Percentiles rank a stretch among this genome's conserved stretches.
Conservation (phyloP, 2,797 vertebrate genomes). For the Acropternis orthonyx region DNA sequence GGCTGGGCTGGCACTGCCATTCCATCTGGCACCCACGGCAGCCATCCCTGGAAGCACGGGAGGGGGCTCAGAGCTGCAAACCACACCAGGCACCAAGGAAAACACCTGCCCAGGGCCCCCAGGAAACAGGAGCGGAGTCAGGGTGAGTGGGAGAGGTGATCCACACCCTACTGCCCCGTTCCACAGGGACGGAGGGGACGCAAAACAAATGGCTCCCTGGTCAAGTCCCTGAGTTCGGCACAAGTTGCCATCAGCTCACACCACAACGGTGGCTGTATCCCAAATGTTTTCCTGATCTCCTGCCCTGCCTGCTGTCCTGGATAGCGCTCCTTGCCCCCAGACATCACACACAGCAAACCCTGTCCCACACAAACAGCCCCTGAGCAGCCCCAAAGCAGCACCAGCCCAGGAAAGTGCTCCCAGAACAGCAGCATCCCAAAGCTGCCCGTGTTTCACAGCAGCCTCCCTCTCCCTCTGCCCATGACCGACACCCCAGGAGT, state of each 20-base stretch:
- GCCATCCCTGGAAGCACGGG: neutral
- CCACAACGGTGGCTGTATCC: neutral
- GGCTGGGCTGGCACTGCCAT: neutral
- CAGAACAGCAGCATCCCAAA: neutral
- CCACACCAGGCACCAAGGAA: neutral
- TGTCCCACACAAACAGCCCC: neutral
- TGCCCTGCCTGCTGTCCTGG: fast-evolving
- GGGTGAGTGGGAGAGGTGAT: fast-evolving
- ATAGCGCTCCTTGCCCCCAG: neutral
- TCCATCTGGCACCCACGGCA: neutral
- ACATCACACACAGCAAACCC: neutral
- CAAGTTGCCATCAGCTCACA: neutral
- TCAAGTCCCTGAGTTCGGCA: fast-evolving
- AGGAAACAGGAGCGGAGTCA: neutral
- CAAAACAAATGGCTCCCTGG: neutral
- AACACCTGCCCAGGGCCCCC: neutral
- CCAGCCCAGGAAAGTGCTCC: fast-evolving
- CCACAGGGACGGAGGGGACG: neutral
- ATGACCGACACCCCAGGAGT: neutral
- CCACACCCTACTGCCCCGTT: neutral
- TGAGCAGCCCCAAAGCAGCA: neutral
- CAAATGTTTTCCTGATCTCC: neutral
- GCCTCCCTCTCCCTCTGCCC: neutral
- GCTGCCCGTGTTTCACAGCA: fast-evolving
- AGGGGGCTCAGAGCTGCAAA: neutral